A percentile compares a stretch with the other conserved stretches of the same genome.
Conservation (phyloP, 2,888 invertebrate species). For the Nebria brevicollis region DNA sequence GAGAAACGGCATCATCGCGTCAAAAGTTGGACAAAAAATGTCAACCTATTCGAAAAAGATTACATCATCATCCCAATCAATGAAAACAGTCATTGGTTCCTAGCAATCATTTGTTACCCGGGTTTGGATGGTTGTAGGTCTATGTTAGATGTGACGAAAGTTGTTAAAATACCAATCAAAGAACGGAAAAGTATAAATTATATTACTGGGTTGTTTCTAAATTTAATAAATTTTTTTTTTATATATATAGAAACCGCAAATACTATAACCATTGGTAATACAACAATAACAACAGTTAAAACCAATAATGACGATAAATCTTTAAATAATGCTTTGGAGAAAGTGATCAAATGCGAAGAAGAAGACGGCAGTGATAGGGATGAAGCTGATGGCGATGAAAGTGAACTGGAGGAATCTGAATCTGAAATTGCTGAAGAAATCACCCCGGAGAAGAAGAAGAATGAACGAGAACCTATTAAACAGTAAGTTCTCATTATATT, state of each 20-base stretch:
- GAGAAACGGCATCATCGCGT: slow-evolving; percentile 90
- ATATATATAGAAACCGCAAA: slow-evolving; percentile 57
- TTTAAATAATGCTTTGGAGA: slow-evolving; percentile 52
- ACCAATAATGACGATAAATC: slow-evolving; percentile 61
- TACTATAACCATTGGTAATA: slow-evolving; percentile 74
- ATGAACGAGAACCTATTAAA: slow-evolving; percentile 68
- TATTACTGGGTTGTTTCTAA: not conserved
- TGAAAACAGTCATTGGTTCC: slow-evolving; percentile 98
- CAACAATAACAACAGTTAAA: slow-evolving; percentile 70
- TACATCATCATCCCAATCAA: slow-evolving; percentile 97
- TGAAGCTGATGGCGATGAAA: slow-evolving; percentile 79
- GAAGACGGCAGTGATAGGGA: slow-evolving; percentile 78
- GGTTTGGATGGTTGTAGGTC: slow-evolving; percentile 78
- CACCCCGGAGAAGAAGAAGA: slow-evolving; percentile 54
- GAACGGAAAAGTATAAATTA: slow-evolving; percentile 64
- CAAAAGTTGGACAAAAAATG: slow-evolving; percentile 96
- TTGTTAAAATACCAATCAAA: slow-evolving; percentile 54
- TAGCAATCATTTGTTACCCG: slow-evolving; percentile 96
- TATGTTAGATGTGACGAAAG: slow-evolving; percentile 64
- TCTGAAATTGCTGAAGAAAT: slow-evolving; percentile 62
- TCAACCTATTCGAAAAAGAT: slow-evolving; percentile 96
- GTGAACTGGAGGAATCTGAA: slow-evolving; percentile 68
- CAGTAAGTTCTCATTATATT: slow-evolving; percentile 65
- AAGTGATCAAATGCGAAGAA: slow-evolving; percentile 72
- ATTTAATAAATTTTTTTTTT: slow-evolving; percentile 5